These are phyloP conservation scores for Lamprotornis superbus DNA, from an alignment of 2,113 vertebrate species.

Conservation along the genomic window DNA sequence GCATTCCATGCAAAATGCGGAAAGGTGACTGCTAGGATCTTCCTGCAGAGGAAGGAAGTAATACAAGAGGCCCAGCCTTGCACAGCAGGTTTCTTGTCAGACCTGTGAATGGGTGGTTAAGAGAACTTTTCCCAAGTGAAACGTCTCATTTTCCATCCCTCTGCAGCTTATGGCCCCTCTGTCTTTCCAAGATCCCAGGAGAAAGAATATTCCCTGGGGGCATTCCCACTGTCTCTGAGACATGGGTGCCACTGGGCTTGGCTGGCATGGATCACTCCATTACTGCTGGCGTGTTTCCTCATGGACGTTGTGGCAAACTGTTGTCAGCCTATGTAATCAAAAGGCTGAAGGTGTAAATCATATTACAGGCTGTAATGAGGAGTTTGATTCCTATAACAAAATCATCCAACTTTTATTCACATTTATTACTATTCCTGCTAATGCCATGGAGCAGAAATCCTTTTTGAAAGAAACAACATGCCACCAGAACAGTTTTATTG, in stretches of 20 bases:
- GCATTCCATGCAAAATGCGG: rapidly evolving
- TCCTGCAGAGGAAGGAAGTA: not conserved
- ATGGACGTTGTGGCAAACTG: rapidly evolving
- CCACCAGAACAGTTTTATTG: not conserved
- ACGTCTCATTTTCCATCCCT: not conserved
- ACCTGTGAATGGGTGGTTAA: not conserved
- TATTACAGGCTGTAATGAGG: not conserved
- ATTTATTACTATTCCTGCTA: not conserved
- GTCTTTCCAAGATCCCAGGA: not conserved
- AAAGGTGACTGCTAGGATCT: not conserved
- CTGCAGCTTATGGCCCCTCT: rapidly evolving
- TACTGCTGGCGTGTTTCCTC: not conserved
- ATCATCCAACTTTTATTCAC: not conserved
- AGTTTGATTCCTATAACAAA: not conserved
- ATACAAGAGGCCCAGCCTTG: not conserved
- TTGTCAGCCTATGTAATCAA: not conserved
- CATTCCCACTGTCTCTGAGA: not conserved
- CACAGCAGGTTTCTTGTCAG: not conserved
- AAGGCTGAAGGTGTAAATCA: not conserved
- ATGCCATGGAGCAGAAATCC: not conserved
- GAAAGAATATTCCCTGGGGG: rapidly evolving
- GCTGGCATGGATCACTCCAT: not conserved
- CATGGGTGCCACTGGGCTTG: not conserved
- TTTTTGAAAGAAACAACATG: not conserved
- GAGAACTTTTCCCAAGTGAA: not conserved